A percentile compares a stretch with the other conserved stretches of the same genome.
These are phyloP conservation scores for Pangasius macronema DNA, from an alignment of 2,797 vertebrate genomes.

Conservation along the genomic window DNA sequence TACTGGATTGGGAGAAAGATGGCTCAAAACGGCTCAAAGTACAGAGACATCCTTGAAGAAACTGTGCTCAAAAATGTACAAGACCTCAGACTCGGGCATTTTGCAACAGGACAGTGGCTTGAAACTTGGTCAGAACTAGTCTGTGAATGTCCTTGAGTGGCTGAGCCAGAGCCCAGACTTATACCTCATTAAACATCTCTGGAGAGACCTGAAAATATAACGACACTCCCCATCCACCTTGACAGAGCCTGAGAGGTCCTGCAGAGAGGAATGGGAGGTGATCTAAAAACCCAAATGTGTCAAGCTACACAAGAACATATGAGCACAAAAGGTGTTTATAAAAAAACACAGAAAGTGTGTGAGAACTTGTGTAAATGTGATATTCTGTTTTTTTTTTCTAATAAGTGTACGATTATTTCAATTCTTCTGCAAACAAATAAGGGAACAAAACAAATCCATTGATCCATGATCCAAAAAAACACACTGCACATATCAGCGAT, in stretches of 20 bases:
- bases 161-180: neutral
- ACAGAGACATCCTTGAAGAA: neutral
- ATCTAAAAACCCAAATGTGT: neutral
- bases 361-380: neutral
- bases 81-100: too few species aligned
- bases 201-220: neutral
- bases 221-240: neutral
- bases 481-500: neutral
- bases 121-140: neutral
- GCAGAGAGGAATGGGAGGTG: neutral
- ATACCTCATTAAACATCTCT: neutral
- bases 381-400: too few species aligned
- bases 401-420: neutral
- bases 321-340: neutral
- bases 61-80: neutral
- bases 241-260: neutral
- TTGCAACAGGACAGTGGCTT: neutral
- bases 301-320: neutral
- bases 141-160: neutral
- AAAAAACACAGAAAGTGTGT: too few species aligned
- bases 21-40: neutral
- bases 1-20: neutral
- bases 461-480: neutral
- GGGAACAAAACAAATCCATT: neutral
- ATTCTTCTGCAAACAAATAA: neutral